Evolutionary conservation across 2,113 vertebrate genomes (phyloP).

Genomic region (Egretta garzetta): DNA sequence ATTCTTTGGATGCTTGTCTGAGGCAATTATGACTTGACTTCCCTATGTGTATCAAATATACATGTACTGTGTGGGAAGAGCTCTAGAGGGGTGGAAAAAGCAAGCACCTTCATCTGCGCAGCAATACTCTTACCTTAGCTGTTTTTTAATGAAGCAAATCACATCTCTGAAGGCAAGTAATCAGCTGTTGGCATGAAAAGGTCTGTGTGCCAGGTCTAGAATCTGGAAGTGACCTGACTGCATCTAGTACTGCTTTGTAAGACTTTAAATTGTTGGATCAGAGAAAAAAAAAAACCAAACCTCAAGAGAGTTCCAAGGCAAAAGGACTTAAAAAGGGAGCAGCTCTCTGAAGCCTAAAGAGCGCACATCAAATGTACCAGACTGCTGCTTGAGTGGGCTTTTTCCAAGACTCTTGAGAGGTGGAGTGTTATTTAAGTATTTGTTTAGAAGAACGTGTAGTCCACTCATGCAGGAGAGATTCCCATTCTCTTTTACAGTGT

Average conservation of each 20-base stretch:
- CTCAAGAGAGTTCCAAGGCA: neutral
- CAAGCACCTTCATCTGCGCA: neutral
- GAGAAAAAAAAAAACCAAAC: neutral
- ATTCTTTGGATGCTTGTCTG: neutral
- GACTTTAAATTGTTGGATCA: neutral
- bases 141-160: neutral
- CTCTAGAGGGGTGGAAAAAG: neutral
- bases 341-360: neutral
- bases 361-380: neutral
- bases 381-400: neutral
- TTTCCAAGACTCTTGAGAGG: constrained; percentile 12
- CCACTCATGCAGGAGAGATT: neutral
- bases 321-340: neutral
- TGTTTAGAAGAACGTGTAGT: constrained; percentile 35
- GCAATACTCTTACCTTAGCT: neutral
- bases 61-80: neutral
- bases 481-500: neutral
- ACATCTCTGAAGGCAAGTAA: neutral
- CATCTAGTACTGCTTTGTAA: neutral
- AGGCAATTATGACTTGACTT: neutral
- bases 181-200: neutral
- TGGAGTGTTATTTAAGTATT: constrained; percentile 28
- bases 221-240: neutral
- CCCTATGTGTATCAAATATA: neutral
- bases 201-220: neutral